These are phyloP conservation scores for Regulus satrapa DNA, from an alignment of 2,113 vertebrate genomes.

Conservation along the genomic window DNA sequence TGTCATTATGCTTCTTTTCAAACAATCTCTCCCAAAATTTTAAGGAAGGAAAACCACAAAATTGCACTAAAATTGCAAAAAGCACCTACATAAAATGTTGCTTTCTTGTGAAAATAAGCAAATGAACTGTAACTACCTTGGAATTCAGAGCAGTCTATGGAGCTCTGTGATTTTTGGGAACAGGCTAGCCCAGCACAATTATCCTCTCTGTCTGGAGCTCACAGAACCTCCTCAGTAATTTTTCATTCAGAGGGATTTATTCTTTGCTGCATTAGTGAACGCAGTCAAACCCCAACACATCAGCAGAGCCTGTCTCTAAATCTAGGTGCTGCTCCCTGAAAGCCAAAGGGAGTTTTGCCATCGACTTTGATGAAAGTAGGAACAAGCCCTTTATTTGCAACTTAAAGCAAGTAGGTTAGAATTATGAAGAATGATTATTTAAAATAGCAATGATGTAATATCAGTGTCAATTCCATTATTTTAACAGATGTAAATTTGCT, in stretches of 20 bases:
- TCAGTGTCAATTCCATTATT: slow-evolving; percentile 74
- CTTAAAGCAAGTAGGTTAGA: slow-evolving; percentile 65
- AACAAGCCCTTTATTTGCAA: slow-evolving; percentile 59
- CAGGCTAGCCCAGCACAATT: background rate
- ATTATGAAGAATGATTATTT: slow-evolving; percentile 70
- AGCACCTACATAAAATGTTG: background rate
- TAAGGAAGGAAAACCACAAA: background rate
- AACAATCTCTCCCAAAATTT: background rate
- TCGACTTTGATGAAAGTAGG: slow-evolving; percentile 32
- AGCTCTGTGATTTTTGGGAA: background rate
- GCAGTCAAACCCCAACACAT: background rate
- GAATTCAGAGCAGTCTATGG: background rate
- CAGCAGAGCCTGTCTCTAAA: background rate
- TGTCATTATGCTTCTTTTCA: background rate
- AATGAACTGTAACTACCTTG: background rate
- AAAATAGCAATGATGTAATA: slow-evolving; percentile 77
- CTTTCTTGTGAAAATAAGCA: background rate
- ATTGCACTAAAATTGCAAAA: background rate
- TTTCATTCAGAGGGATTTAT: background rate
- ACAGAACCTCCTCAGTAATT: background rate
- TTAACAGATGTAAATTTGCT: slow-evolving; percentile 74
- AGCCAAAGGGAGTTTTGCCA: slow-evolving; percentile 12
- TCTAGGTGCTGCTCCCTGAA: background rate
- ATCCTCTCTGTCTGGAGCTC: background rate
- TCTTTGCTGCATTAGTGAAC: background rate